These are phyloP conservation scores for Eilema caniola DNA, from an alignment of 2,888 invertebrate genomes.

Conservation along the genomic window DNA sequence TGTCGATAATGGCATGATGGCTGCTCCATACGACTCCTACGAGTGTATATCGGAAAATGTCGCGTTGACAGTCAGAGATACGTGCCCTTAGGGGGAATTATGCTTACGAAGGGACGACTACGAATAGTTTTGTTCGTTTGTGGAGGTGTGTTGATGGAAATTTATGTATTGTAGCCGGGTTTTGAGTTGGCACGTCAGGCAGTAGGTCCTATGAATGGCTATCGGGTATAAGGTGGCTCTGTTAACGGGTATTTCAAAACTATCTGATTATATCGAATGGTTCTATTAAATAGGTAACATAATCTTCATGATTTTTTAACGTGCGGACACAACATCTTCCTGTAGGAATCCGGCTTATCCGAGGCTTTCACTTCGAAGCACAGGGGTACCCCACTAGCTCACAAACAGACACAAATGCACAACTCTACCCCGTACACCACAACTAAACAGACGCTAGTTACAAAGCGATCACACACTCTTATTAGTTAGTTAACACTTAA, in stretches of 20 bases:
- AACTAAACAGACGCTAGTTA: background rate
- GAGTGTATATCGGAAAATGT: slow-evolving; percentile 7
- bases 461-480: background rate
- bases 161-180: background rate
- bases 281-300: no score
- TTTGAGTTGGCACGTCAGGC: background rate
- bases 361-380: no score
- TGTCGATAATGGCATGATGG: slow-evolving; percentile 8
- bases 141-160: slow-evolving; percentile 2
- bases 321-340: no score
- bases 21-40: background rate
- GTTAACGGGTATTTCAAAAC: no score
- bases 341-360: no score
- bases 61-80: slow-evolving; percentile 12
- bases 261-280: no score
- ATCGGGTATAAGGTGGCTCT: no score
- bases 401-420: no score
- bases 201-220: background rate
- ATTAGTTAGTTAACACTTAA: slow-evolving; percentile 21
- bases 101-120: slow-evolving; percentile 16
- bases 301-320: no score
- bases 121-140: slow-evolving; percentile 1
- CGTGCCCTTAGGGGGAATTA: slow-evolving; percentile 19
- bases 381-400: no score
- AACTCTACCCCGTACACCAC: background rate